Percentiles rank a stretch among this genome's conserved stretches.
Conservation (phyloP, 2,113 vertebrate species). For the Ailuropoda melanoleuca region DNA sequence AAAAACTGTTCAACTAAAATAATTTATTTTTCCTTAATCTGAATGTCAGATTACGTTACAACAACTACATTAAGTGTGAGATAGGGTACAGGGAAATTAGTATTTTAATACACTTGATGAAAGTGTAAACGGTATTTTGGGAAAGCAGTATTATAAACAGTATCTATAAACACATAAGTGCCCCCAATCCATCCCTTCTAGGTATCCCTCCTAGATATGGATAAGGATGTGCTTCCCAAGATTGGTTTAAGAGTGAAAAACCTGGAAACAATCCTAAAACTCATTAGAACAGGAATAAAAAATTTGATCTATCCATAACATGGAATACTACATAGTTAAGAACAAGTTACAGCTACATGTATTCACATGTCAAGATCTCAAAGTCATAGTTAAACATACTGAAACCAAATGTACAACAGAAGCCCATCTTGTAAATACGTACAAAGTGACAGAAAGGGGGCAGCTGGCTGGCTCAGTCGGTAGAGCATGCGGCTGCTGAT, state of each 20-base stretch:
- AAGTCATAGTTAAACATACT: not conserved
- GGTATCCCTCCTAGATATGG: not conserved
- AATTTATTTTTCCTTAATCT: slow-evolving; percentile 7
- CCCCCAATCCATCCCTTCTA: not conserved
- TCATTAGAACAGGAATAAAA: not conserved
- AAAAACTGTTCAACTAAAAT: slow-evolving; percentile 12
- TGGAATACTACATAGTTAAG: not conserved
- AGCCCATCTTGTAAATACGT: not conserved
- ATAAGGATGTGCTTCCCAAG: not conserved
- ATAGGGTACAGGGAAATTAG: not conserved
- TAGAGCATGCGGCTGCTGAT: not conserved
- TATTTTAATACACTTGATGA: not conserved
- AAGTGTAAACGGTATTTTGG: not conserved
- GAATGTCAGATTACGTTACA: not conserved
- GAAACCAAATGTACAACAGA: not conserved
- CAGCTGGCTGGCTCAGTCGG: not conserved
- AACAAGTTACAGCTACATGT: not conserved
- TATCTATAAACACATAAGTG: not conserved
- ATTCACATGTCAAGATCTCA: not conserved
- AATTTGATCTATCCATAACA: not conserved
- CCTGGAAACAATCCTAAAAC: not conserved
- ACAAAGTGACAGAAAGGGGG: not conserved
- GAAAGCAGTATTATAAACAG: not conserved
- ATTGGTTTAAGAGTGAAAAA: slow-evolving; percentile 16
- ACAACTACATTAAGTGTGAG: not conserved